Evolutionary conservation across 1,140 invertebrate species (phyloP).

Genomic region (Pachypsylla venusta): DNA sequence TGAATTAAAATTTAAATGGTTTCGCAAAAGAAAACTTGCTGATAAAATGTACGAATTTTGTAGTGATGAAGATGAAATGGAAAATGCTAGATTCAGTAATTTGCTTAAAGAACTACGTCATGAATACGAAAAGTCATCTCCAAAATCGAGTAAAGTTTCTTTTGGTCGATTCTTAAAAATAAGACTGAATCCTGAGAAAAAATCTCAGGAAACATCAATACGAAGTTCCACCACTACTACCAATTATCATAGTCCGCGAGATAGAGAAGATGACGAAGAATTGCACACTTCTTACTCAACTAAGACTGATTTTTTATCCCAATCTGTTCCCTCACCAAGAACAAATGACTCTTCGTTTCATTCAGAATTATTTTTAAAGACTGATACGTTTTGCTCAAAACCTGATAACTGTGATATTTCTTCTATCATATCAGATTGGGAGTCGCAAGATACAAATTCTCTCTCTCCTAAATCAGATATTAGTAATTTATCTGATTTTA

Average conservation of each 20-base stretch:
- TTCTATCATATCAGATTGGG: conserved; percentile 19
- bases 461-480: conserved; percentile 17
- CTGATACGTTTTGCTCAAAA: conserved; percentile 5
- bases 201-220: not conserved
- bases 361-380: conserved; percentile 1
- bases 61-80: conserved; percentile 23
- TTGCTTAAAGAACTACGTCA: not conserved
- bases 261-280: not conserved
- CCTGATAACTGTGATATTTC: conserved; percentile 15
- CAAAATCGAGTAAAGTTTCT: conserved; percentile 1
- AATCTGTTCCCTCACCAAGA: too few relatives aligned
- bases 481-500: conserved; percentile 7
- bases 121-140: not conserved
- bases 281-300: not conserved
- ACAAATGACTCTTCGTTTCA: too few relatives aligned
- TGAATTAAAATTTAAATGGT: conserved; percentile 26
- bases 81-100: conserved; percentile 12
- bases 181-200: not conserved
- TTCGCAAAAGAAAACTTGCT: conserved; percentile 57
- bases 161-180: conserved; percentile 1
- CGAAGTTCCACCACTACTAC: not conserved
- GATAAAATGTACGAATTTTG: conserved; percentile 72
- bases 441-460: conserved; percentile 13
- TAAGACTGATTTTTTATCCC: not conserved
- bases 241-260: not conserved